Base-by-base conservation (phyloP, 2,888 invertebrate species). In the Diabrotica balteata region DNA sequence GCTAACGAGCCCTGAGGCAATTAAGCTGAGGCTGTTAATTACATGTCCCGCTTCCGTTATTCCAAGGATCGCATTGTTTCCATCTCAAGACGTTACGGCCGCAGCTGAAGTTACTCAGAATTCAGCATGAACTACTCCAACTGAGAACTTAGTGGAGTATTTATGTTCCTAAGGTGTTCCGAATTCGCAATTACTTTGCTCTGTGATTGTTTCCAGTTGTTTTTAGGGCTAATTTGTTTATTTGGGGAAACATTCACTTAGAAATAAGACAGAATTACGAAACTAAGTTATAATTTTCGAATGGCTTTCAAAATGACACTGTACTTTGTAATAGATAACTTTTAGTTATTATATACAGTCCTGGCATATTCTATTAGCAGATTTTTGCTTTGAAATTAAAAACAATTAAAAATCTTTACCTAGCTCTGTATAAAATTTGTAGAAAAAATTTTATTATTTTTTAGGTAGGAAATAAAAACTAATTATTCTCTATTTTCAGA, bases 1-100 rank as follows among this genome's bases (percentile, higher is more conserved):
- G 84, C 84, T 84, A 85, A 85, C 84, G 84, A 84, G 84, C 82
- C 84, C 83, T 79, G 82, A 83, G 84, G 84, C 84, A 85, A 85
- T 85, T 85, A 84, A 81, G 82, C 80, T 83, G 84, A 84, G 84
- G 81, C 84, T 83, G 84, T 84, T 85, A 85, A 85, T 85, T 85
- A 84, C 83, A 81, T 80, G 82, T 80, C 80, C 80, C 78, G 77
- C 76, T 79, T 76, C 76, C 76, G 76, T 72, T 73, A 70, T 71
- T 71, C 70, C 62, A 61, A 61, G 67, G 66, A 70, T 71, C 67
- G 70, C 67, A 70, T 72, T 72, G 72, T 72, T 70, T 68, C 72
- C 72, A 63, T 66, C 70, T 63, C 64, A 61, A 67, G 65, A 66
- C 70, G 59, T 59, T 58, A 57, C 43, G 17, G 66, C 69, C 66